A percentile compares a stretch with the other conserved stretches of the same genome.
These are phyloP conservation scores for Leptinotarsa lineolata DNA, from an alignment of 1,140 invertebrate species.

Conservation along the genomic window DNA sequence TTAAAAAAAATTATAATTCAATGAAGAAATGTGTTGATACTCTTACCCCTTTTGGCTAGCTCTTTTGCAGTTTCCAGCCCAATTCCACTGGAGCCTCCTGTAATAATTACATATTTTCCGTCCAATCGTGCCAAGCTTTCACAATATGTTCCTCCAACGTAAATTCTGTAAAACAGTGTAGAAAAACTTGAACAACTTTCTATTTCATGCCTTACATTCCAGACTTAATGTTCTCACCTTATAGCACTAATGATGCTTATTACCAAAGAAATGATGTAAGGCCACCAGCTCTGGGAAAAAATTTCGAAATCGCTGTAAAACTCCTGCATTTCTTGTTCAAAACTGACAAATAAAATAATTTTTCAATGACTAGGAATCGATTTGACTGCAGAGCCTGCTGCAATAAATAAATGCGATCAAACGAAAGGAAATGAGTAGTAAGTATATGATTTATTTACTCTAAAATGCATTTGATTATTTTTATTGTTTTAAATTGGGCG, in stretches of 20 bases:
- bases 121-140: conserved; percentile 54
- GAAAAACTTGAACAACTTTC: no score
- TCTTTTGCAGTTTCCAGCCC: conserved; percentile 62
- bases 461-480: neutral
- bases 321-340: conserved; percentile 23
- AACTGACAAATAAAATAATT: neutral
- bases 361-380: neutral
- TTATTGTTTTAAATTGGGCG: conserved; percentile 3
- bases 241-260: conserved; percentile 46
- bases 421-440: neutral
- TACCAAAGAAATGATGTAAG: conserved; percentile 42
- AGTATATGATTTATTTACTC: conserved; percentile 1
- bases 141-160: conserved; percentile 55
- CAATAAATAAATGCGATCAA: neutral
- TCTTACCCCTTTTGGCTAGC: conserved; percentile 56
- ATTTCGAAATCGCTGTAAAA: conserved; percentile 32
- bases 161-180: conserved; percentile 48
- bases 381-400: neutral
- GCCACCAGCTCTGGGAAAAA: conserved; percentile 42
- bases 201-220: no score
- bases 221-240: conserved; percentile 35
- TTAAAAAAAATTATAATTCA: neutral
- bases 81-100: conserved; percentile 65
- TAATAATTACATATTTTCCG: conserved; percentile 65
- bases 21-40: no score